These are phyloP conservation scores for Hippopotamus amphibius DNA, from an alignment of 2,113 vertebrate species.

Conservation along the genomic window DNA sequence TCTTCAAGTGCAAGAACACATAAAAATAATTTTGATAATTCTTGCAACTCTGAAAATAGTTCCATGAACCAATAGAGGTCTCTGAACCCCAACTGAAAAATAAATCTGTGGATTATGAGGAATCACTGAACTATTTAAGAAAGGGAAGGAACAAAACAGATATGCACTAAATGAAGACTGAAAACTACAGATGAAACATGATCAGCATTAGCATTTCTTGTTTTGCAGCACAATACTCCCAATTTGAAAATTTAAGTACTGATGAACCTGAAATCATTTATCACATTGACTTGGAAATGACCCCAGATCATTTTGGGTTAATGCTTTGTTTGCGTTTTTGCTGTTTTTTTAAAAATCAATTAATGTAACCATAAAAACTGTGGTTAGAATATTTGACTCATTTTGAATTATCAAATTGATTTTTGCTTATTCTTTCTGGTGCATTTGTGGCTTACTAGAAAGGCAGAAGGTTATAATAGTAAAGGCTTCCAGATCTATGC, in stretches of 20 bases:
- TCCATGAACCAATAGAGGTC: background rate
- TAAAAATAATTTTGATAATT: background rate
- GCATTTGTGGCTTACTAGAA: conserved; percentile 74
- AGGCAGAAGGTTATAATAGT: conserved; percentile 52
- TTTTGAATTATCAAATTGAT: conserved; percentile 80
- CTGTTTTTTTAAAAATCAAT: conserved; percentile 72
- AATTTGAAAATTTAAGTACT: conserved; percentile 46
- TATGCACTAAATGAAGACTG: background rate
- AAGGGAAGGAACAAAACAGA: background rate
- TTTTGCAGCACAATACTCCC: background rate
- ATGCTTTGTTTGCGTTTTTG: conserved; percentile 54
- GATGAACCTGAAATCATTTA: conserved; percentile 59
- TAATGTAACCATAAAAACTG: conserved; percentile 75
- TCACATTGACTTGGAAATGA: conserved; percentile 69
- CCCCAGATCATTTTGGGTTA: conserved; percentile 61
- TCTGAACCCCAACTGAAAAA: background rate
- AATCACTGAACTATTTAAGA: background rate
- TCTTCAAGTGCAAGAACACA: background rate
- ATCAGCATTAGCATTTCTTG: background rate
- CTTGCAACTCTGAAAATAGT: background rate
- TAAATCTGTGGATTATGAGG: background rate
- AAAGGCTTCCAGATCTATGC: conserved; percentile 40
- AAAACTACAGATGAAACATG: background rate
- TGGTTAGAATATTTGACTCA: conserved; percentile 73
- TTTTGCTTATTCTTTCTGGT: conserved; percentile 75